Evolutionary conservation across 2,888 invertebrate species (phyloP), one percentile per base, ranked within the genome.

Genomic region (Acholoe squamosa): DNA sequence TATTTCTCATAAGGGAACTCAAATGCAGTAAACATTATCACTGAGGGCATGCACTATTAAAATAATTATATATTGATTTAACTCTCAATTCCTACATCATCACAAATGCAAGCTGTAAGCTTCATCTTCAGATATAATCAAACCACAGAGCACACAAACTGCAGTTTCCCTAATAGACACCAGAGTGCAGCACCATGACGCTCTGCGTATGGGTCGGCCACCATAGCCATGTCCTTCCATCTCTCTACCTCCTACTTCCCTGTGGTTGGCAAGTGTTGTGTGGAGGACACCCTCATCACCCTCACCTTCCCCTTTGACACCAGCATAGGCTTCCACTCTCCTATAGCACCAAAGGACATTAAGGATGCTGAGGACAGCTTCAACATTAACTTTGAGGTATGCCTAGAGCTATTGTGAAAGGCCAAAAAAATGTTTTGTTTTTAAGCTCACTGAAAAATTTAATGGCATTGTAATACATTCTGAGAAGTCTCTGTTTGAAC

Each of bases 361-460:
- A 61, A 61, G n/a, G 61, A 61, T n/a, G 61, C 14, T 19, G 61
- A 61, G 61, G 61, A 61, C 61, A 61, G 61, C 61, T 61, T 61
- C 19, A 61, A 61, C 22, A 61, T 61, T 14, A n/a, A 61, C 61
- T 61, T 61, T 61, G 61, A 61, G 61, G 61, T 61, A 61, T 3
- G 3, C n/a, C 19, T 61, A 19, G 3, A 1, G 5, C 19, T n/a
- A n/a, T n/a, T 3, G n/a, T 61, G 61, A 61, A n/a, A n/a, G n/a
- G 5, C 3, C 19, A 61, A 61, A 7, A 0, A 61, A 3, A 3
- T n/a, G 5, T 61, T 7, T n/a, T 61, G 3, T 61, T n/a, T 61
- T n/a, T 61, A 19, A 61, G 22, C 1, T 61, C 61, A 12, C 19
- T 61, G 12, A 19, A 7, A 61, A 61, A 12, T n/a, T 3, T 61